phyloP scores from a whole-genome alignment of 2,797 vertebrate genomes.

The Kryptolebias ocellatus region DNA sequence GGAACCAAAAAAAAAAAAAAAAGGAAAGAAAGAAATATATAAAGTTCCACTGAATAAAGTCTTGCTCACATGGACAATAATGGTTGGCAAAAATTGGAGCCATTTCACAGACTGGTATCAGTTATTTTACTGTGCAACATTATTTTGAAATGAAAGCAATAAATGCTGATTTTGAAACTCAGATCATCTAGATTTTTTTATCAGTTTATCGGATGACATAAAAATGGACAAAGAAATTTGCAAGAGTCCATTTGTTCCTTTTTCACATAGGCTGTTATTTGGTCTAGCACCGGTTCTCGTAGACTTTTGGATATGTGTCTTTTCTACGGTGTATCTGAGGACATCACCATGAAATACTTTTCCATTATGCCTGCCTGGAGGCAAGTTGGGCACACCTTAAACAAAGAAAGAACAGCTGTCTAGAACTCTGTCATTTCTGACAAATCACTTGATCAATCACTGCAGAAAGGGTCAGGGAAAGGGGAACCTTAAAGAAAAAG shows the following conservation, averaged over 20 bases:
- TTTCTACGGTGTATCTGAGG: neutral
- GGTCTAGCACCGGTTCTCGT: neutral
- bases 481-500: neutral
- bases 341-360: conserved; percentile 2
- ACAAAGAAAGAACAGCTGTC: conserved; percentile 11
- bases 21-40: too few relatives aligned
- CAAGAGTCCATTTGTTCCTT: neutral
- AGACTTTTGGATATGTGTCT: neutral
- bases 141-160: too few relatives aligned
- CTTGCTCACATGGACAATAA: too few relatives aligned
- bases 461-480: conserved; percentile 5
- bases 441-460: conserved; percentile 19
- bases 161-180: neutral
- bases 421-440: conserved; percentile 18
- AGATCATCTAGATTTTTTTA: neutral
- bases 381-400: conserved; percentile 5
- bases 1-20: too few relatives aligned
- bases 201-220: neutral
- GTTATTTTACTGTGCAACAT: too few relatives aligned
- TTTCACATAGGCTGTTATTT: neutral
- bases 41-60: too few relatives aligned
- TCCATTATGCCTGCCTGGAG: conserved; percentile 3
- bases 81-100: too few relatives aligned
- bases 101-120: too few relatives aligned
- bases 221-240: neutral